Conservation (phyloP, 2,797 vertebrate genomes). For the Hypotaenidia philippensis region DNA sequence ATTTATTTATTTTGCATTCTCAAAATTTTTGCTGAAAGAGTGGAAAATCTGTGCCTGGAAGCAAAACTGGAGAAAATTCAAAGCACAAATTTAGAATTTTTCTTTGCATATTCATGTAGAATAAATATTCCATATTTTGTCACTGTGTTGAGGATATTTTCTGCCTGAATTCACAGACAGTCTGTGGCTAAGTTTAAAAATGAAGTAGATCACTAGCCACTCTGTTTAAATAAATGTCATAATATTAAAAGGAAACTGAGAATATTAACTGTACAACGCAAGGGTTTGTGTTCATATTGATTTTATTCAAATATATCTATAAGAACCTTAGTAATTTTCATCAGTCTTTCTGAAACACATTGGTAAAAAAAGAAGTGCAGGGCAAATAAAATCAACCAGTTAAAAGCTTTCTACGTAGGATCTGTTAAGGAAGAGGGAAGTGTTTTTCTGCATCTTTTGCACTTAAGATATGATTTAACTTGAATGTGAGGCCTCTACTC, state of each 20-base stretch:
- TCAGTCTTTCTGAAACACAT: background rate
- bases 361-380: background rate
- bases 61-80: background rate
- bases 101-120: background rate
- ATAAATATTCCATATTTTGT: background rate
- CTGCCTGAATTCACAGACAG: background rate
- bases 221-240: background rate
- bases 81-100: background rate
- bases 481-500: background rate
- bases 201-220: background rate
- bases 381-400: background rate
- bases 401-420: background rate
- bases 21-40: background rate
- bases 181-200: conserved; percentile 2
- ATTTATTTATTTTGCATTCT: background rate
- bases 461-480: background rate
- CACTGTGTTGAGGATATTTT: background rate
- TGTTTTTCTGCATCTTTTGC: background rate
- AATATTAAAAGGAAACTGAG: background rate
- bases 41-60: conserved; percentile 10
- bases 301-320: background rate
- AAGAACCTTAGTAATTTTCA: background rate
- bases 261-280: background rate
- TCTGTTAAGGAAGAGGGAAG: background rate
- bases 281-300: background rate